Conservation (phyloP, 2,797 vertebrate species). For the Mastacembelus armatus region DNA sequence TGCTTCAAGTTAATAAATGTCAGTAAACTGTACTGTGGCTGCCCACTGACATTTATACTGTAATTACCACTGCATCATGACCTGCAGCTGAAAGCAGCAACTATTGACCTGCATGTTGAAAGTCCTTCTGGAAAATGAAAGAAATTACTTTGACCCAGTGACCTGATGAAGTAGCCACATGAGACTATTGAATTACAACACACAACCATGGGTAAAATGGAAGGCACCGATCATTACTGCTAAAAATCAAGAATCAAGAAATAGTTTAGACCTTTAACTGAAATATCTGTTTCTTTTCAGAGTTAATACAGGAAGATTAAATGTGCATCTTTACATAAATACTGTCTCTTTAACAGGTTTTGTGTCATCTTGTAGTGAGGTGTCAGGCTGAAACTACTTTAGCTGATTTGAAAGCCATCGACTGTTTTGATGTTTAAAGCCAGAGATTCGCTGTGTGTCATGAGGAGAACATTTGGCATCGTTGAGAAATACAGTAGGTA, state of each 20-base stretch:
- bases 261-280: no score
- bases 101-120: no score
- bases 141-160: not conserved
- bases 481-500: not conserved
- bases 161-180: no score
- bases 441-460: not conserved
- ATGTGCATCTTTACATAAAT: no score
- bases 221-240: no score
- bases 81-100: not conserved
- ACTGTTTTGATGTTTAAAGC: not conserved
- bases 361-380: no score
- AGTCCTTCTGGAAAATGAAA: not conserved
- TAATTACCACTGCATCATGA: constrained; percentile 18
- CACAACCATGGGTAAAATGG: not conserved
- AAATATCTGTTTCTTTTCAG: not conserved
- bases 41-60: not conserved
- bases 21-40: not conserved
- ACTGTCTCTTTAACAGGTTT: no score
- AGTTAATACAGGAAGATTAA: no score
- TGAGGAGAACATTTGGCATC: not conserved
- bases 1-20: not conserved
- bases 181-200: no score
- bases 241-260: no score
- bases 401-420: no score
- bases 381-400: no score